phyloP scores from a whole-genome alignment of 2,113 vertebrate species.

The Cephalophus harveyi region DNA sequence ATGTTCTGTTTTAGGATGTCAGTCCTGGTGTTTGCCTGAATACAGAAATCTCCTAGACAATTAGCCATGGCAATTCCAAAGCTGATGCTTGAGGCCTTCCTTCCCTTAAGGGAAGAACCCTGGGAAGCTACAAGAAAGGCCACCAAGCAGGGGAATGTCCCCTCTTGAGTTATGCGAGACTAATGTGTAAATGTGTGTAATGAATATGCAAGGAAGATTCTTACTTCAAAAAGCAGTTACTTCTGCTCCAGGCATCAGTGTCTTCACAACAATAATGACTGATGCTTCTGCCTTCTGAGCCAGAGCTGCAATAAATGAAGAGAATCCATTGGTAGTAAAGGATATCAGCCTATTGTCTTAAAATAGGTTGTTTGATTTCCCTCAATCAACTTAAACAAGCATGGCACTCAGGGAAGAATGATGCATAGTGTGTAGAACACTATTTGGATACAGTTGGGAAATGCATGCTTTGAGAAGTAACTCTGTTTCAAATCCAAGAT shows the following conservation, averaged over 20 bases:
- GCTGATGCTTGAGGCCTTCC: not conserved
- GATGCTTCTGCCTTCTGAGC: not conserved
- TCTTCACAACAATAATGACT: not conserved
- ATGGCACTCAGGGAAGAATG: not conserved
- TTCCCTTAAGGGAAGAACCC: slow-evolving; percentile 17
- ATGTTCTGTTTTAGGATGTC: slow-evolving; percentile 23
- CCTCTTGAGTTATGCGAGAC: not conserved
- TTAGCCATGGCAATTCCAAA: slow-evolving; percentile 35
- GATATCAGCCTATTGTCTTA: not conserved
- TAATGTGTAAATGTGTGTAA: not conserved
- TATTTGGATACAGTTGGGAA: not conserved
- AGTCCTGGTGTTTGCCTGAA: slow-evolving; percentile 29
- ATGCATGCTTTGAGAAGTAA: not conserved
- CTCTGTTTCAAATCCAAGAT: not conserved
- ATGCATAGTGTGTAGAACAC: not conserved
- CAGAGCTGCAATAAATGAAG: not conserved
- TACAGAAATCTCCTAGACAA: slow-evolving; percentile 22
- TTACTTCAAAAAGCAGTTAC: not conserved
- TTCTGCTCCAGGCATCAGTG: not conserved
- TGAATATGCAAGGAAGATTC: not conserved
- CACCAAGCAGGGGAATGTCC: not conserved
- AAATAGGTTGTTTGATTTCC: not conserved
- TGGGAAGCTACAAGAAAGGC: slow-evolving; percentile 5
- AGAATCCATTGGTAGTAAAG: not conserved
- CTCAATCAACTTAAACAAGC: not conserved